Evolutionary conservation across 2,113 vertebrate genomes (phyloP), one percentile per base, ranked within the genome.

Genomic region (Zapornia atra): DNA sequence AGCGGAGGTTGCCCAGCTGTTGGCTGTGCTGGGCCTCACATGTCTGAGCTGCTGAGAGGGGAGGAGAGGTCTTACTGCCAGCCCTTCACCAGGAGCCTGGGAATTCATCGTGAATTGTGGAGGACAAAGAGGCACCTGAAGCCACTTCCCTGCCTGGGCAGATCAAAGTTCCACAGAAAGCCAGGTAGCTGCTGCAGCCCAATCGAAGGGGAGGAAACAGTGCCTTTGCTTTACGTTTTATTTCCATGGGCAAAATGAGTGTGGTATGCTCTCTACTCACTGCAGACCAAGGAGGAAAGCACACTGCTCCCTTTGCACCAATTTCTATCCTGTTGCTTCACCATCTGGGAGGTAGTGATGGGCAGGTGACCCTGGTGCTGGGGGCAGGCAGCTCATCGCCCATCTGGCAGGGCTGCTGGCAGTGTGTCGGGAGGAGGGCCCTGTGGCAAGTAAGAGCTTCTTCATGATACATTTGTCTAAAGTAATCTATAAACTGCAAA

Each of bases 1-100:
- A 48, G 20, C 48, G 19, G 50, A 83, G 34, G 34, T 28, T 68
- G 38, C 81, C 44, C 34, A 15, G 63, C 5, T 80, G 12, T 29
- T 0, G 0, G 22, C 56, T 82, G 12, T 3, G 3, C 77, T 71
- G 56, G 0, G 1, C 53, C 61, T 33, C 3, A 11, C 17, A 33
- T 56, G 46, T 13, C 10, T 3, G 50, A 56, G 40, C 33, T 72
- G 34, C 78, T 24, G 25, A 12, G 42, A 22, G n/a, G 29, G 31
- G 18, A 20, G 46, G 28, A 51, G 3, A 5, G 15, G 36, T 38
- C 40, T 82, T 2, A 3, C 83, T 78, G 53, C 56, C 26, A 75
- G 22, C 19, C 48, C 31, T 66, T 51, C 65, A 19, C 46, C 11
- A 7, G 36, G 25, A 88, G 18, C 42, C 25, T 61, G 59, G n/a